Percentiles rank a stretch among this genome's conserved stretches.
Evolutionary conservation across 1,140 invertebrate species (phyloP).

Genomic region (Apis laboriosa): DNA sequence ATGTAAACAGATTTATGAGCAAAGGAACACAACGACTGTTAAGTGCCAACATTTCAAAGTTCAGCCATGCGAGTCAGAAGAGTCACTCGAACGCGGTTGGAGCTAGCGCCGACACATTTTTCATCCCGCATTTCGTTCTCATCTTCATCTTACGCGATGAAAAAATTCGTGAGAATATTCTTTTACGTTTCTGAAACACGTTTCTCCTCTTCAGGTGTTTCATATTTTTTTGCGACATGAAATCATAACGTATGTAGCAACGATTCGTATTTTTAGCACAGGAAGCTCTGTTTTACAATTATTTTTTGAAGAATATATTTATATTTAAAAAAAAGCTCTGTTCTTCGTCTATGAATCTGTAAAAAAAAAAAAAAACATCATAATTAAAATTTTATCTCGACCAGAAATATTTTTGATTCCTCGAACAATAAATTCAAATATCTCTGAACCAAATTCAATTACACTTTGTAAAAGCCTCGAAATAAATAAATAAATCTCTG

Average conservation of each 20-base stretch:
- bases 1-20: conserved; percentile 58
- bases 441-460: conserved; percentile 5
- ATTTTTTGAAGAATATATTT: too few relatives aligned
- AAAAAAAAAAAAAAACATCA: too few relatives aligned
- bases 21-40: conserved; percentile 24
- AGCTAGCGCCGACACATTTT: conserved; percentile 57
- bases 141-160: conserved; percentile 10
- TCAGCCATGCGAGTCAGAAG: conserved; percentile 74
- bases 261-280: too few relatives aligned
- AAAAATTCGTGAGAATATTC: conserved; percentile 73
- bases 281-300: not conserved
- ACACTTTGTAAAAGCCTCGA: not conserved
- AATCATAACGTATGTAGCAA: not conserved
- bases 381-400: too few relatives aligned
- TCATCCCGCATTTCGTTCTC: conserved; percentile 71
- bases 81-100: conserved; percentile 71
- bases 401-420: too few relatives aligned
- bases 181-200: not conserved
- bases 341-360: too few relatives aligned
- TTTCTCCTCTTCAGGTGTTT: not conserved
- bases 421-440: not conserved
- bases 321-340: too few relatives aligned
- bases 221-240: not conserved
- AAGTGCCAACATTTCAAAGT: conserved; percentile 75
- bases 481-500: conserved; percentile 16